A percentile compares a stretch with the other conserved stretches of the same genome.
These are phyloP conservation scores for Raphicerus campestris DNA, from an alignment of 2,113 vertebrate genomes.

Conservation along the genomic window DNA sequence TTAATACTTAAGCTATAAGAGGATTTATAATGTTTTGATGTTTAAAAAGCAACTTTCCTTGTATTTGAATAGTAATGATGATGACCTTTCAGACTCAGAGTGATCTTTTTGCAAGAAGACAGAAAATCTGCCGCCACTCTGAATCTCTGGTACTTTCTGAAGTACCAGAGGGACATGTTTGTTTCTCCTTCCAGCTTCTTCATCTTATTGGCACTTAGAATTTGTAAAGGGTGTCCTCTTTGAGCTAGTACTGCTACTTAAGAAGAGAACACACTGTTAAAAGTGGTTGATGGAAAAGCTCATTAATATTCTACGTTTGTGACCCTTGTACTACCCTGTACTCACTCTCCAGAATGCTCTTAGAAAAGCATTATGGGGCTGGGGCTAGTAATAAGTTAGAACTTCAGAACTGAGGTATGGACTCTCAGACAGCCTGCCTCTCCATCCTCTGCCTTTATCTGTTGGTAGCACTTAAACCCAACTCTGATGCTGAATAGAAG, in stretches of 20 bases:
- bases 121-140: not conserved
- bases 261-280: slow-evolving; percentile 1
- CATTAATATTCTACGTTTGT: slow-evolving; percentile 16
- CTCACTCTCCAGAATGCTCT: not conserved
- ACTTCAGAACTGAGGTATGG: not conserved
- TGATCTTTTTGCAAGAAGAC: not conserved
- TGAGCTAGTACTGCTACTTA: slow-evolving; percentile 2
- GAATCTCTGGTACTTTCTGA: not conserved
- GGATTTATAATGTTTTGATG: not conserved
- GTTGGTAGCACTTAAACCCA: not conserved
- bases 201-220: not conserved
- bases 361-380: not conserved
- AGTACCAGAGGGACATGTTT: not conserved
- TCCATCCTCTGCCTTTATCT: not conserved
- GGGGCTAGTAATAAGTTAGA: not conserved
- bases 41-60: not conserved
- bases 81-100: not conserved
- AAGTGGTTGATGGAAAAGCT: slow-evolving; percentile 29
- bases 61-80: not conserved
- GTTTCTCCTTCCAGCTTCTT: slow-evolving; percentile 23
- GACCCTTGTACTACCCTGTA: not conserved
- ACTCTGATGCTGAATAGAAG: not conserved
- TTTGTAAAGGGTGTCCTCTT: not conserved
- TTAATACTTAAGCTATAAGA: slow-evolving; percentile 46
- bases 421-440: not conserved